Percentiles rank a stretch among this genome's conserved stretches.
Conservation (phyloP, 2,113 vertebrate genomes). For the Benthochromis sp. region DNA sequence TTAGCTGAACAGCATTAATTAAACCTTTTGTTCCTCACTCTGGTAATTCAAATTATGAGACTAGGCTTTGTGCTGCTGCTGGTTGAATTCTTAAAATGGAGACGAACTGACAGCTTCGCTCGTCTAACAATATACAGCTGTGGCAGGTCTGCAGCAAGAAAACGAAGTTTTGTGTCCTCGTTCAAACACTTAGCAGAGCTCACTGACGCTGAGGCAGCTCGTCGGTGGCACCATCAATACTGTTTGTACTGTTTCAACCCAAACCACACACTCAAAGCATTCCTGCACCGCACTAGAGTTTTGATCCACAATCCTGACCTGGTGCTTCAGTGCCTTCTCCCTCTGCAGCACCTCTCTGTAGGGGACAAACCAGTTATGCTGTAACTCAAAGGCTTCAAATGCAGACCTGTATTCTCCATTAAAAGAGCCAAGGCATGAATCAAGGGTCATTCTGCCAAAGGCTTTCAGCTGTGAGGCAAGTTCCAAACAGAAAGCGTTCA, state of each 20-base stretch:
- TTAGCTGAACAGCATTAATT: background rate
- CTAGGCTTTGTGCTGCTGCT: background rate
- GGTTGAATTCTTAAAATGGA: background rate
- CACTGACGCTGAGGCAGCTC: background rate
- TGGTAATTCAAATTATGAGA: background rate
- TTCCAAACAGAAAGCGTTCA: background rate
- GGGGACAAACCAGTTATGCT: background rate
- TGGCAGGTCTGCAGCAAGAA: background rate
- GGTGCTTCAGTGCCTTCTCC: background rate
- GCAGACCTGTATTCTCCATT: background rate
- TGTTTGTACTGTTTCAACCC: background rate
- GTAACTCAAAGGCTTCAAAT: conserved; percentile 26
- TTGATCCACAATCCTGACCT: conserved; percentile 27
- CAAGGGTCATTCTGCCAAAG: background rate
- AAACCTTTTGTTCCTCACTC: background rate
- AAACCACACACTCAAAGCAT: conserved; percentile 11
- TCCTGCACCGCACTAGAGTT: conserved; percentile 15
- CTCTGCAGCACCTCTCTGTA: background rate
- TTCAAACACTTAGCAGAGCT: background rate
- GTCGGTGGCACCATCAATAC: conserved; percentile 7
- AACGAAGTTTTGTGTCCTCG: background rate
- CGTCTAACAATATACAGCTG: background rate
- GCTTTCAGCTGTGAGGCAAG: background rate
- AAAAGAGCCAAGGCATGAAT: background rate
- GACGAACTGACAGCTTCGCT: background rate